Base-by-base conservation (phyloP, 2,113 vertebrate genomes). In the Sturnira hondurensis region DNA sequence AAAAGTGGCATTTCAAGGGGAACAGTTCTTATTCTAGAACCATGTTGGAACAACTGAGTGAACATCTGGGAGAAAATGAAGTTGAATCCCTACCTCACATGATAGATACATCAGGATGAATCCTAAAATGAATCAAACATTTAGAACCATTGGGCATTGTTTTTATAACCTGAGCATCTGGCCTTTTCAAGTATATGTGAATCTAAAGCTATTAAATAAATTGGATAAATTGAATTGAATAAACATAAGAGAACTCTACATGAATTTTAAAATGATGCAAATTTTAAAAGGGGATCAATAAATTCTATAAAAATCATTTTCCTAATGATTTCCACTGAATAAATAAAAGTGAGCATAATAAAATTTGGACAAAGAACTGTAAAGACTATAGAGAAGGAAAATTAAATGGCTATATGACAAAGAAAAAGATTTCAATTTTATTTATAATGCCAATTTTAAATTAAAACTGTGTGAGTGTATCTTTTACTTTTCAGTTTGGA, bases 41-140 rank as follows among this genome's bases (percentile, higher is more conserved):
- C 41, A 45, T 84, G 11, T n/a, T 93, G 63, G 41, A 93, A 93
- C 47, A 91, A 93, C 73, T 70, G 54, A 87, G 16, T 33, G 83
- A 93, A 89, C 61, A 91, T 94, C 36, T 91, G 47, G 54, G 67
- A 93, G 67, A 84, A 96, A 78, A 78, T 92, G 50, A 89, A 78
- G 12, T 50, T 50, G 86, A 96, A 85, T 58, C 70, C 33, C 36
- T 83, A 93, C 47, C 26, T 96, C 41, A 83, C 16, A 20, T 4
- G 3, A n/a, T 73, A 74, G 3, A n/a, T 73, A 74, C 3, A 76
- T 6, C 17, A 88, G 22, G 87, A 85, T 90, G 41, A 88, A 90
- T 68, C 38, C 45, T 33, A 36, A 80, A 47, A 50, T 33, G 73
- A 3, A 73, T 26, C 82, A 77, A 95, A 73, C 0, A 52, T 65